phyloP scores from a whole-genome alignment of 2,888 invertebrate species.

The Polymixis lichenea region DNA sequence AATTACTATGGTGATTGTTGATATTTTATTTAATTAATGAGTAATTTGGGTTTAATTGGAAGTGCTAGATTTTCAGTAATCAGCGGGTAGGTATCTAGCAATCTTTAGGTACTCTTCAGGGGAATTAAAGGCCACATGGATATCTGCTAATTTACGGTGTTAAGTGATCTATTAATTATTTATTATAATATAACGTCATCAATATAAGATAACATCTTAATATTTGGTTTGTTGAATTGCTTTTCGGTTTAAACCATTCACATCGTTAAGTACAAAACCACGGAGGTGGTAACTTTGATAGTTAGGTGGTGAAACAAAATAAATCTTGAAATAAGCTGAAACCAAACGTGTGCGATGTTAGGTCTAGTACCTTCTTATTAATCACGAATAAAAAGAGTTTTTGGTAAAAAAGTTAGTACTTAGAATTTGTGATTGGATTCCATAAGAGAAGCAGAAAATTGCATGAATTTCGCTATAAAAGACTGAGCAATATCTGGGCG shows the following conservation, averaged over 20 bases:
- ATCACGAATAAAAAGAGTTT: not conserved
- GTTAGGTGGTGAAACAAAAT: not conserved
- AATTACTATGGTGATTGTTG: conserved; percentile 23
- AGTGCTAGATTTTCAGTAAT: not conserved
- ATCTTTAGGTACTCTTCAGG: conserved; percentile 14
- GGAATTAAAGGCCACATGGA: conserved; percentile 20
- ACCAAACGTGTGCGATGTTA: not conserved
- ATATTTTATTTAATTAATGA: conserved; percentile 10
- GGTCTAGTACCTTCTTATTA: not conserved
- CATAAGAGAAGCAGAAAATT: not conserved
- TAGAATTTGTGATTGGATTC: not conserved
- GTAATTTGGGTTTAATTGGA: not conserved
- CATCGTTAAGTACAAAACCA: not conserved
- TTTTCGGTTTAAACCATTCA: not conserved
- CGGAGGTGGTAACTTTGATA: conserved; percentile 1
- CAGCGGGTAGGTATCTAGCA: conserved; percentile 2
- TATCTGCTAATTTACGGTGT: conserved; percentile 8
- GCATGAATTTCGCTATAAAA: conserved; percentile 3
- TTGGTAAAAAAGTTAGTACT: conserved; percentile 1
- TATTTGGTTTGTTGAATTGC: not conserved
- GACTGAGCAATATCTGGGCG: conserved; percentile 24
- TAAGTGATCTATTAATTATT: not conserved
- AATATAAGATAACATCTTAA: not conserved
- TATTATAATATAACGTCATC: no score
- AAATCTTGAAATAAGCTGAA: not conserved